Evolutionary conservation across 2,113 vertebrate species (phyloP), one percentile per base, ranked within the genome.

Genomic region (Amazona vittata): DNA sequence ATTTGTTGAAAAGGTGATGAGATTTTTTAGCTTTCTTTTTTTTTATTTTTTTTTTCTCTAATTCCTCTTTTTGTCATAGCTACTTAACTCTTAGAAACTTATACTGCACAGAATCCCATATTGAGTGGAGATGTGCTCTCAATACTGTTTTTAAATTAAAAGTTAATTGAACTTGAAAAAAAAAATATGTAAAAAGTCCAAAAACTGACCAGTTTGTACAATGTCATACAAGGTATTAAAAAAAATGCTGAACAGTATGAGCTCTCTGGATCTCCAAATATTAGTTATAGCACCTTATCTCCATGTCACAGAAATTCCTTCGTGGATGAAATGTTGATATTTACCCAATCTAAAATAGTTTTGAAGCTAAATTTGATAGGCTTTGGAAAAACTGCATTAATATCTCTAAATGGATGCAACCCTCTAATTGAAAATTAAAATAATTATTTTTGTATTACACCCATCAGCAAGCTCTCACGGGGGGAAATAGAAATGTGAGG

Each of bases 371-470:
- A 86, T 92, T 83, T 91, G 83, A 79, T 79, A 85, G 67, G 28
- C 10, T 73, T 92, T 55, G 49, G 26, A 71, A 92, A 96, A 96
- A 69, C 29, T 76, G 26, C 6, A 52, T 92, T 88, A 71, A 76
- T 90, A 94, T 49, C 7, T 3, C 21, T 94, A 87, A 92, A 90
- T 68, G 33, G 31, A 35, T 87, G 29, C 17, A 60, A 78, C 8
- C 49, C 47, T 93, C 62, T 52, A 53, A 55, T 53, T 86, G 53
- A 35, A 70, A 88, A 88, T 89, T 83, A 73, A 83, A 91, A 60
- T 4, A 2, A 81, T 67, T 89, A 84, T 91, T 95, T 78, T 65
- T 94, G 10, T 84, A 59, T 81, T 75, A 26, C 7, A 53, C 59
- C 37, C 28, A 77, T 89, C 86, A 93, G 18, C 37, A 81, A 49